Conservation (phyloP, 2,888 invertebrate genomes). For the Clostera curtula region DNA sequence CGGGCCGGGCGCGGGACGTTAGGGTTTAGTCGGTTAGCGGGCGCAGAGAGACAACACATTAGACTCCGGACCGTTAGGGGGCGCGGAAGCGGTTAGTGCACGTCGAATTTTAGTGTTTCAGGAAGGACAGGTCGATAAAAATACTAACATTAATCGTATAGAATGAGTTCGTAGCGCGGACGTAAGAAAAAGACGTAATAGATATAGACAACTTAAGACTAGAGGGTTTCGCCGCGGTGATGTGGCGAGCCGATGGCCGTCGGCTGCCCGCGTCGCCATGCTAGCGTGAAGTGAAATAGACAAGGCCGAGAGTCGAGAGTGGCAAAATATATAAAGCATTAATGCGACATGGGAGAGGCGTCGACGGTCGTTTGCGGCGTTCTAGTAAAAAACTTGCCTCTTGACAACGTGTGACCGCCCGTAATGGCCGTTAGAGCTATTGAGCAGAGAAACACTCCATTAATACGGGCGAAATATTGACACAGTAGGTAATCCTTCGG, state of each 20-base stretch:
- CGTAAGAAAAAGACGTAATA: no score
- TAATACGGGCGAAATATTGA: conserved; percentile 32
- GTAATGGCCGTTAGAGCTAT: conserved; percentile 74
- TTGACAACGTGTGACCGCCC: conserved; percentile 72
- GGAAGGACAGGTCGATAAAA: conserved; percentile 89
- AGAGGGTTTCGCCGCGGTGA: no score
- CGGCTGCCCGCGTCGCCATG: conserved; percentile 45
- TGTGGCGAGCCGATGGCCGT: conserved; percentile 25
- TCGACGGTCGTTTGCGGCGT: conserved; percentile 62
- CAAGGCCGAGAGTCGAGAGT: conserved; percentile 51
- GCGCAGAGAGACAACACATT: conserved; percentile 60
- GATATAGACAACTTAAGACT: no score
- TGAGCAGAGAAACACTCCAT: conserved; percentile 60
- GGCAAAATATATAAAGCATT: conserved; percentile 71
- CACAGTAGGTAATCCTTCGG: no score
- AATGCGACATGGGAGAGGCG: conserved; percentile 71
- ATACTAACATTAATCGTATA: conserved; percentile 79
- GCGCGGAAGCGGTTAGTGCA: conserved; percentile 56
- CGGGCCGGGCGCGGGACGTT: conserved; percentile 42
- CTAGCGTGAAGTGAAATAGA: conserved; percentile 44
- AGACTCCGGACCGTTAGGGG: conserved; percentile 43
- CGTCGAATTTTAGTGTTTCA: conserved; percentile 76
- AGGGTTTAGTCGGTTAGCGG: conserved; percentile 71
- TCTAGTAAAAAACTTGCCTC: conserved; percentile 76
- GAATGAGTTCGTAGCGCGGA: conserved; percentile 58